phyloP scores from a whole-genome alignment of 2,888 invertebrate species.

The Drosophila nigricruria region DNA sequence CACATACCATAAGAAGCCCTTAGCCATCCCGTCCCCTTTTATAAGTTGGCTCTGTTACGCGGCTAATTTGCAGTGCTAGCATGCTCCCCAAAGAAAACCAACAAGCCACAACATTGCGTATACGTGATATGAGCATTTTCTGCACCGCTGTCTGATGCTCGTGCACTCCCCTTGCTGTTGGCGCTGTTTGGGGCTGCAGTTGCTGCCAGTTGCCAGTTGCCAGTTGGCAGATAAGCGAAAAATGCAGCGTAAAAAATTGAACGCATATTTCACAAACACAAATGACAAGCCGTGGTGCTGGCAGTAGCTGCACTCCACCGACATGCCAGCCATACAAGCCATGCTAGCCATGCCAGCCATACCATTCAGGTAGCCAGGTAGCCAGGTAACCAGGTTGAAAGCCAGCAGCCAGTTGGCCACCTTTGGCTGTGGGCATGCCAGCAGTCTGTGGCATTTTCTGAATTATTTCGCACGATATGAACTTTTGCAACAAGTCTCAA shows the following conservation, averaged over 20 bases:
- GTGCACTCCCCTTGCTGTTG: constrained; percentile 12
- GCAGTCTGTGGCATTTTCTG: constrained; percentile 65
- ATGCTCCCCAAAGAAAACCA: constrained; percentile 64
- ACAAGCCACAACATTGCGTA: constrained; percentile 79
- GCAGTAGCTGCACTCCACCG: constrained; percentile 16
- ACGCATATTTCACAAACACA: constrained; percentile 79
- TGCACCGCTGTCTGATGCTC: constrained; percentile 41
- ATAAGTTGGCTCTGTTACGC: constrained; percentile 12
- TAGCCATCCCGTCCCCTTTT: constrained; percentile 5
- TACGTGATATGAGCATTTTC: constrained; percentile 73
- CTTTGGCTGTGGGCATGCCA: constrained; percentile 41
- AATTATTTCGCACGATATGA: constrained; percentile 79
- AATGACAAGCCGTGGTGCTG: constrained; percentile 57
- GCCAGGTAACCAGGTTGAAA: constrained; percentile 38
- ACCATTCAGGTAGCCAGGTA: constrained; percentile 15
- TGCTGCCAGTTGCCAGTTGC: constrained; percentile 59
- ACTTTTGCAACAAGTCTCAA: constrained; percentile 78
- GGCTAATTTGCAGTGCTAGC: constrained; percentile 74
- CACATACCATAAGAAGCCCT: constrained; percentile 52
- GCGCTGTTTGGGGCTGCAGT: constrained; percentile 22
- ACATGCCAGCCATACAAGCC: constrained; percentile 19
- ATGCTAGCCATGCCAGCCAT: background rate
- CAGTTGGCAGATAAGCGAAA: constrained; percentile 73
- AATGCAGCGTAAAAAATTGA: constrained; percentile 79
- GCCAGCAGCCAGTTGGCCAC: constrained; percentile 39